Conservation (phyloP, 2,888 invertebrate species). For the Xestia rhomboidea region DNA sequence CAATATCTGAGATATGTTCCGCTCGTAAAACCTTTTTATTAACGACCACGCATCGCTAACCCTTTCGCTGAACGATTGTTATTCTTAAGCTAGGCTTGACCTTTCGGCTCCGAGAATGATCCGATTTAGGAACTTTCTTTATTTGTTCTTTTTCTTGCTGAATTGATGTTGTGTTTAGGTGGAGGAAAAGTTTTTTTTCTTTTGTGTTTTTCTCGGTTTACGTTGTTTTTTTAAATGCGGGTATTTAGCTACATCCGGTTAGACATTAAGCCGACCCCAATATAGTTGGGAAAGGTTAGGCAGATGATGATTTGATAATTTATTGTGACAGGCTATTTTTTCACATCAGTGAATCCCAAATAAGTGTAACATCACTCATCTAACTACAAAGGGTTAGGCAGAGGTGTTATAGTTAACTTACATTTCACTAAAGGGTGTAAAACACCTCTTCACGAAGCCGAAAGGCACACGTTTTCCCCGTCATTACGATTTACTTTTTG, state of each 20-base stretch:
- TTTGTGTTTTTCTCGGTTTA: background rate
- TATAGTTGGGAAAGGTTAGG: too few species aligned
- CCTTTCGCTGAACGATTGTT: conserved; percentile 32
- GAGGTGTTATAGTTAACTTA: too few species aligned
- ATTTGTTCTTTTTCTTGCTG: background rate
- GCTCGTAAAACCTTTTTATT: conserved; percentile 10
- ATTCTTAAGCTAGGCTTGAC: conserved; percentile 33
- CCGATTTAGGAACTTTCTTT: conserved; percentile 18
- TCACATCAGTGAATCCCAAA: background rate
- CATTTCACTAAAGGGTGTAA: too few species aligned
- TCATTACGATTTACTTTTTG: too few species aligned
- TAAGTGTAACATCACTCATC: background rate
- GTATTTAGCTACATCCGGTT: too few species aligned
- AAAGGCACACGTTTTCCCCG: too few species aligned
- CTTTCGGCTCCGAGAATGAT: conserved; percentile 31
- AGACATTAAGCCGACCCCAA: too few species aligned
- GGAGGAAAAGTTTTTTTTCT: background rate
- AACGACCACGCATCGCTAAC: conserved; percentile 19
- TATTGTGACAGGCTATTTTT: background rate
- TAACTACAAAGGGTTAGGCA: too few species aligned
- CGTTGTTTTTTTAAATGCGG: too few species aligned
- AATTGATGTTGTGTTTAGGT: conserved; percentile 4
- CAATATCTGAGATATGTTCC: conserved; percentile 17
- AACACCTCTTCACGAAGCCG: too few species aligned
- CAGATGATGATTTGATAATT: background rate